Evolutionary conservation across 1,140 invertebrate species (phyloP), one percentile per base, ranked within the genome.

Genomic region (Sitobion miscanthi): DNA sequence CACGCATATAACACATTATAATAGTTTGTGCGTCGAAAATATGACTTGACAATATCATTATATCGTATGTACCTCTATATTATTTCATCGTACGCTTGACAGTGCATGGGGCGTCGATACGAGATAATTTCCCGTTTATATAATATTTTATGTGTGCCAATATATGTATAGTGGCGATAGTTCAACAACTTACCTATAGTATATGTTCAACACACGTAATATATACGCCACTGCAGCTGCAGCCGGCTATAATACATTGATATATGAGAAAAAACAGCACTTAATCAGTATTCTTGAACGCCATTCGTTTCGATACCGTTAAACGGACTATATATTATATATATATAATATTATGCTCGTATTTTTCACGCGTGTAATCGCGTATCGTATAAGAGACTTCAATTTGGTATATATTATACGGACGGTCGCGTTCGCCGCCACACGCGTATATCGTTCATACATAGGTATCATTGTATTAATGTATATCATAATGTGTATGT

Each of bases 271-370:
- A 77, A 17, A 77, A n/a, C 62, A 69, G 6, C 52, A 54, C 20
- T 54, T 54, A 54, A 57, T 89, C 25, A 57, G 52, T 89, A 89
- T 89, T 89, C 88, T 38, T 8, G 52, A 38, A 57, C 88, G 52
- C 23, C 52, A 1, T 38, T 57, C 25, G 38, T 57, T 54, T 57
- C 4, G 35, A 57, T 89, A 89, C 88, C 88, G 88, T 89, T 89
- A 89, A 89, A 89, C 5, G 52, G 52, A 89, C 87, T 38, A 54
- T 25, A 42, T 89, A 11, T 14, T 14, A 49, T 49, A 49, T 35
- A 9, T 45, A 25, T 45, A 47, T 86, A 77, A 42, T 42, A 42
- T 42, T 42, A 42, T 42, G 42, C 62, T 77, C 30, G 62, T 25
- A 47, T 49, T 14, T 86, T 47, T 45, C 83, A 25, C 38, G 83